A percentile compares a stretch with the other conserved stretches of the same genome.
phyloP scores from a whole-genome alignment of 2,888 invertebrate species.

The Celastrina argiolus region DNA sequence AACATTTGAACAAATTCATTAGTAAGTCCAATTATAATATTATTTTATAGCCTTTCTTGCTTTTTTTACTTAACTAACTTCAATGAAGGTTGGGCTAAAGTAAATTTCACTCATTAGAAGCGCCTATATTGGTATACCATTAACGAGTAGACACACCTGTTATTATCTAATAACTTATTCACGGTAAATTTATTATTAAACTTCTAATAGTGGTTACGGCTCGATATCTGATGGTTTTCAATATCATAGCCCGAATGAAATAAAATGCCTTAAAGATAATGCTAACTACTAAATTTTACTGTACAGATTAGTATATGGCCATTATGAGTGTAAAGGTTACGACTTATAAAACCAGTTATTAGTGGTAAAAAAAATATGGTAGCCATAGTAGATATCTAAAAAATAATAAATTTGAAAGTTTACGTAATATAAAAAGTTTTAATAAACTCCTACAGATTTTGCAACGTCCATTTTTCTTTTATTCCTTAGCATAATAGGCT shows the following conservation, averaged over 20 bases:
- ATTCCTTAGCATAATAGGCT: background rate
- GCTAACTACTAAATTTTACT: background rate
- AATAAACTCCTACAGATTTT: background rate
- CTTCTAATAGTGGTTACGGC: background rate
- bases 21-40: no score
- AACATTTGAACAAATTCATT: no score
- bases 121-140: background rate
- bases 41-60: background rate
- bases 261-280: background rate
- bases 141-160: constrained; percentile 2
- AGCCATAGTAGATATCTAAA: background rate
- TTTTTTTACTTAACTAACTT: background rate
- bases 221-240: constrained; percentile 4
- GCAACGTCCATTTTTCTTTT: background rate
- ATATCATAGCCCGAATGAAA: background rate
- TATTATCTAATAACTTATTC: constrained; percentile 19
- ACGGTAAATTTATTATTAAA: constrained; percentile 8
- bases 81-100: background rate
- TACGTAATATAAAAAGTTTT: background rate
- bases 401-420: background rate
- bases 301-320: background rate
- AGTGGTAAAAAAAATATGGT: no score
- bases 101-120: background rate
- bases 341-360: no score
- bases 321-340: no score